phyloP scores from a whole-genome alignment of 2,888 invertebrate genomes.

The Drosophila demipolita region DNA sequence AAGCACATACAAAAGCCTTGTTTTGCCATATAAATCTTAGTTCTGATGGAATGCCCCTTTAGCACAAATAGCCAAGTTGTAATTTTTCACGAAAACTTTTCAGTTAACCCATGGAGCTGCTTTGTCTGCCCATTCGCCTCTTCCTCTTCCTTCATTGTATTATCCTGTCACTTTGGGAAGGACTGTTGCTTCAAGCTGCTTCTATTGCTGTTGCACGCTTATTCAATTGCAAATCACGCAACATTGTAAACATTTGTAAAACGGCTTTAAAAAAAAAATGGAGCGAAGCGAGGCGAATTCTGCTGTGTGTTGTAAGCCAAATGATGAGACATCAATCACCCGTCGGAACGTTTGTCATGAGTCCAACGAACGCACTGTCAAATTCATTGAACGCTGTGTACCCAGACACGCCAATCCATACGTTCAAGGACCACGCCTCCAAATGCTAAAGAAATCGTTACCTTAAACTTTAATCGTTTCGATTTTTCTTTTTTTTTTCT shows the following conservation, averaged over 20 bases:
- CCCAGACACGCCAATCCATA: constrained; percentile 37
- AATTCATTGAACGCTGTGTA: constrained; percentile 62
- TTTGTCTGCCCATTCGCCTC: not conserved
- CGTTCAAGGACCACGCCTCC: constrained; percentile 21
- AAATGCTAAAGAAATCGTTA: constrained; percentile 53
- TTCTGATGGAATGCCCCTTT: not conserved
- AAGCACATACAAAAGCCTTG: not conserved
- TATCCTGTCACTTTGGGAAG: constrained; percentile 15
- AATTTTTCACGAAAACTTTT: constrained; percentile 38
- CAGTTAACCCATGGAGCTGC: constrained; percentile 34
- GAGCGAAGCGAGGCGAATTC: constrained; percentile 25
- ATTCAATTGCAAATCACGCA: constrained; percentile 80
- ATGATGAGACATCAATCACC: constrained; percentile 77
- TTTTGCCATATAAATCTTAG: constrained; percentile 9
- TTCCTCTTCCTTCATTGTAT: not conserved
- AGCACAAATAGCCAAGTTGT: constrained; percentile 12
- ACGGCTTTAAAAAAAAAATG: constrained; percentile 53
- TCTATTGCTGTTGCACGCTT: constrained; percentile 46
- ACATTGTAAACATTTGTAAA: constrained; percentile 81
- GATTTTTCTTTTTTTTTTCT: constrained; percentile 50
- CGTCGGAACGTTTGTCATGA: constrained; percentile 69
- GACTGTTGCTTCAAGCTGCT: constrained; percentile 34
- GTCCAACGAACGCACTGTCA: constrained; percentile 72
- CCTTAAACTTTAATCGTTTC: constrained; percentile 67
- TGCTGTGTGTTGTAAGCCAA: constrained; percentile 58